Conservation (phyloP, 2,888 invertebrate species). For the Glomeris marginata region DNA sequence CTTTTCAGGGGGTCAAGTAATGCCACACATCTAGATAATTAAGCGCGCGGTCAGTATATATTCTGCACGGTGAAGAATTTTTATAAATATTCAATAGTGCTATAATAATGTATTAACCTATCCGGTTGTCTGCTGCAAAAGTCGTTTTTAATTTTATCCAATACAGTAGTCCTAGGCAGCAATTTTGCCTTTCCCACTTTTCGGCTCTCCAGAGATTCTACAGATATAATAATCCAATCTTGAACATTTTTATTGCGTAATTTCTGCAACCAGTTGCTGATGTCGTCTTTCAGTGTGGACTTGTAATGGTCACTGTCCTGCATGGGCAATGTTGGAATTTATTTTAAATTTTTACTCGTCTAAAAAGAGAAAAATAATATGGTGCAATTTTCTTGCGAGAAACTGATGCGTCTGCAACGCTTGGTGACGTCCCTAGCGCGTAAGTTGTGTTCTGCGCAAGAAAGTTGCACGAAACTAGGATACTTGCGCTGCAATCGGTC, state of each 20-base stretch:
- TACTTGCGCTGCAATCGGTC: slow-evolving; percentile 75
- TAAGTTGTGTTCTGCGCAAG: background rate
- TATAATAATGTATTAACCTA: slow-evolving; percentile 32
- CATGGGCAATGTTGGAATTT: slow-evolving; percentile 21
- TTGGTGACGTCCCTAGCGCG: background rate
- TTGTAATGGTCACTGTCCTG: slow-evolving; percentile 90
- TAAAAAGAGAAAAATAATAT: background rate
- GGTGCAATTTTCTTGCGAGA: background rate
- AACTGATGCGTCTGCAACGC: background rate
- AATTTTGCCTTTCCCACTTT: slow-evolving; percentile 66
- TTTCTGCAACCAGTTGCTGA: slow-evolving; percentile 71
- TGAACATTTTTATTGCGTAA: slow-evolving; percentile 52
- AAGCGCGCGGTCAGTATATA: background rate
- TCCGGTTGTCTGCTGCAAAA: slow-evolving; percentile 77
- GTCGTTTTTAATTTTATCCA: slow-evolving; percentile 87
- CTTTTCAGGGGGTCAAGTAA: slow-evolving; percentile 80
- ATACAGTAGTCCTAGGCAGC: slow-evolving; percentile 75
- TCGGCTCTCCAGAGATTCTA: slow-evolving; percentile 80
- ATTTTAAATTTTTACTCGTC: background rate
- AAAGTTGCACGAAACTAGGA: no score
- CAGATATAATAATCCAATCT: slow-evolving; percentile 87
- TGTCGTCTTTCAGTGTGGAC: slow-evolving; percentile 68
- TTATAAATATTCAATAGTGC: background rate
- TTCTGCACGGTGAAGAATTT: background rate
- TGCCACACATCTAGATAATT: slow-evolving; percentile 57